Base-by-base conservation (phyloP, 2,888 invertebrate species). In the Cheilosia variabilis region DNA sequence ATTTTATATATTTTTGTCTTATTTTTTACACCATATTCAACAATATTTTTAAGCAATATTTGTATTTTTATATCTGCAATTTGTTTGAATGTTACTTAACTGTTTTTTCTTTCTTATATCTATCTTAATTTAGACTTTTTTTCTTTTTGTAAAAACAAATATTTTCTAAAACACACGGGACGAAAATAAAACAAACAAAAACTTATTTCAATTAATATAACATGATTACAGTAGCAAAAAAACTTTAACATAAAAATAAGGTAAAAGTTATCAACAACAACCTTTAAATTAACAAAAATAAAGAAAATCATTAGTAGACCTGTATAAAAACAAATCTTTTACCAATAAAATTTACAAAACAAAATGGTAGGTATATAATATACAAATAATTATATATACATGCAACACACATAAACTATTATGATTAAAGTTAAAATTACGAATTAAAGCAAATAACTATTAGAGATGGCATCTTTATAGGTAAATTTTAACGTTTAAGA, bases 401-500 rank as follows among this genome's bases (percentile, higher is more conserved):
- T 13, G 37, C 57, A 79, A 71, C 62, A 79, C 52, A 68, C 68
- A 76, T 81, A 75, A 76, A 81, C 76, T 86, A 86, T 86, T 78
- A 79, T 68, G 66, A 86, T 76, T 72, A 81, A 84, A 81, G 68
- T 81, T 86, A 66, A 80, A 83, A 81, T 45, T 76, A 81, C 69
- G 58, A 84, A 75, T 60, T 57, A 76, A 84, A 78, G 24, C 62
- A 83, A 73, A 75, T 60, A 66, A 76, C 81, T 86, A 86, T 72
- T 86, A 86, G 76, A 76, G 72, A 77, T 71, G 76, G 66, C 84
- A 80, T 81, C 86, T 77, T 86, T 81, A 77, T 86, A 86, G 86
- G 72, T 81, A 81, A 86, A 86, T 86, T 86, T 76, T 81, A 86
- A 86, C 34, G 22, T 75, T 81, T 81, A 86, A 86, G 80, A 66